Base-by-base conservation (phyloP, 2,797 vertebrate species). In the Gallinago stenura region DNA sequence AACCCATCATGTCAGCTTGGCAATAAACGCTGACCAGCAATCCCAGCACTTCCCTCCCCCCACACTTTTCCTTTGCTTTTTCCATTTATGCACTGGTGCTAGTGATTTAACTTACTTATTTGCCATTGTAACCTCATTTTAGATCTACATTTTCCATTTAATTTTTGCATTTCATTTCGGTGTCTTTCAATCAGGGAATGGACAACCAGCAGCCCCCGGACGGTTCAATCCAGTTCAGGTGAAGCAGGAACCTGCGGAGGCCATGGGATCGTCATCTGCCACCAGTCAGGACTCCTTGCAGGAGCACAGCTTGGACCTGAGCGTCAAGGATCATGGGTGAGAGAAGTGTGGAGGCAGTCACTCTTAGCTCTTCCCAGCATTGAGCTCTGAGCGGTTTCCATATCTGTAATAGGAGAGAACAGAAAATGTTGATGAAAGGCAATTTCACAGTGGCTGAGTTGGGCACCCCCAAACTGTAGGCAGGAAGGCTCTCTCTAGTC, bases 221-320 rank as follows among this genome's bases (percentile, higher is more conserved):
- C 98, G 98, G 96, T 99, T 99, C 97, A 98, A 98, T 98, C 98
- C 98, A 31, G 97, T 98, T 93, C 98, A 98, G 89, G 98, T 99
- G 97, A 99, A 99, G 98, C 98, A 98, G 97, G 99, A 99, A 78
- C 97, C 99, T 1, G 71, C 80, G 4, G 99, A 99, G 46, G 90
- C 75, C 66, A 86, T 97, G 25, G 95, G 86, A 33, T 76, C 96
- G 0, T 88, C 95, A 80, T 93, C 98, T 11, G 95, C 98, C 6
- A 95, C 93, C 77, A 94, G 98, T 76, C 99, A 99, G 37, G 99
- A 99, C 50, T 98, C 98, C 83, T 90, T 98, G 41, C 99, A 99
- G 96, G 99, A 99, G 94, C 99, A 99, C 93, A 99, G 99, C 96
- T 96, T 99, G 97, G 99, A 99, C 98, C 98, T 99, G 97, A 99